Percentiles rank a stretch among this genome's conserved stretches.
These are phyloP conservation scores for Lucifuga dentata DNA, from an alignment of 2,113 vertebrate genomes.

Conservation along the genomic window DNA sequence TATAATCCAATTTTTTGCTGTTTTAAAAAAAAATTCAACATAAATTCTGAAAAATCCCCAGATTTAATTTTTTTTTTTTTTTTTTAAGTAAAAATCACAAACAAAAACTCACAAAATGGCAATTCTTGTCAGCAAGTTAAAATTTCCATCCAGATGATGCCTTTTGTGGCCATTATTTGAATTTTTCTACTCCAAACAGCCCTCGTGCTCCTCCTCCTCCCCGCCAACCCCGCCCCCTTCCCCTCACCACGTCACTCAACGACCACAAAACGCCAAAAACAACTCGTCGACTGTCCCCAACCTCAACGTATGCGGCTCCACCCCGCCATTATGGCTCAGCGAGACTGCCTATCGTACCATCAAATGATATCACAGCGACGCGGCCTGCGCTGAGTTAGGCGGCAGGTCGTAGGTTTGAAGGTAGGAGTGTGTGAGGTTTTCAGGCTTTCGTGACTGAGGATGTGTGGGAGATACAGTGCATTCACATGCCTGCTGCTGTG, in stretches of 20 bases:
- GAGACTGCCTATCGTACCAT: conserved; percentile 46
- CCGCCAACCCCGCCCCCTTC: no score
- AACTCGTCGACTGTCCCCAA: conserved; percentile 18
- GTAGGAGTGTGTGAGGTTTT: conserved; percentile 77
- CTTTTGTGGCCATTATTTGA: no score
- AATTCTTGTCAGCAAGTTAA: no score
- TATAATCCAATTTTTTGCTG: no score
- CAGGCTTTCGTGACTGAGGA: conserved; percentile 66
- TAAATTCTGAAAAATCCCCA: no score
- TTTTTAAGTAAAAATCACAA: no score
- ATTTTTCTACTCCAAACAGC: no score
- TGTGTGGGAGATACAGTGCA: conserved; percentile 67
- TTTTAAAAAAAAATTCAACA: no score
- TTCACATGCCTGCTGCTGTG: conserved; percentile 57
- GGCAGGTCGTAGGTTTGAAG: conserved; percentile 58
- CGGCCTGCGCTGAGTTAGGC: conserved; percentile 8
- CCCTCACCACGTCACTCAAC: neutral
- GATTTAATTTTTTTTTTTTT: no score
- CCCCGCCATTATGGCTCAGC: conserved; percentile 10
- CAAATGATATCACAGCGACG: conserved; percentile 58
- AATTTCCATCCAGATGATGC: no score
- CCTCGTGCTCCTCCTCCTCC: no score
- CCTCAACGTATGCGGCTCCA: conserved; percentile 24
- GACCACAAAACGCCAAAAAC: neutral
- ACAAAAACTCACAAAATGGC: no score